Evolutionary conservation across 2,797 vertebrate genomes (phyloP), one percentile per base, ranked within the genome.

Genomic region (Gobio occitaniae): DNA sequence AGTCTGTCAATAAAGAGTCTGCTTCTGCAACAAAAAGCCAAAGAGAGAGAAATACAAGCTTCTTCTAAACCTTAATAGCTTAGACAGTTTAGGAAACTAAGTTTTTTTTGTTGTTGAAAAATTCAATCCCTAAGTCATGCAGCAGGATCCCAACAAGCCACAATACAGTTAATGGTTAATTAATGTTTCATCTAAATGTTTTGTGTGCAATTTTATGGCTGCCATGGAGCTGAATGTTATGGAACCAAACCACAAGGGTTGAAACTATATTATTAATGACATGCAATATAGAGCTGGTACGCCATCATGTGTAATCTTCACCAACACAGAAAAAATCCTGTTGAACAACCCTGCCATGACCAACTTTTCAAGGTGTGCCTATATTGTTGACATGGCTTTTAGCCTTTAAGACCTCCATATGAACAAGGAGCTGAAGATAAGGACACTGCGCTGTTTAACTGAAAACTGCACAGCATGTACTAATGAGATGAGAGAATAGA

Each of bases 1-100:
- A 69, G 88, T 93, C 91, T 92, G 93, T 94, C 93, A 95, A 96
- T 92, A 95, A 48, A 50, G 59, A 54, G 87, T 76, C 50, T 54
- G 72, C 86, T 90, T 91, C 90, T 91, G 84, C 89, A 89, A 89
- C 88, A 15, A 87, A 48, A n/a, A 83, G 80, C 52, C 70, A 76
- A 44, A 79, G 63, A 52, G 61, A 85, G 61, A 85, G 59, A 83
- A 72, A 80, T 83, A 74, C 13, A 83, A 47, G 59, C 47, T 29
- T 66, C 52, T 61, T 25, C 12, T 21, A 54, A 29, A 71, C 3
- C 15, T 21, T 44, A 21, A 80, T 54, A 80, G 44, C 59, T 47
- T 29, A 61, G n/a, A 25, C 21, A n/a, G n/a, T 10, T 78, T 25
- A 44, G 54, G 17, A 81, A 74, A 80, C 56, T 32, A 47, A 52